Evolutionary conservation across 2,888 invertebrate genomes (phyloP).

Genomic region (Melanargia galathea): DNA sequence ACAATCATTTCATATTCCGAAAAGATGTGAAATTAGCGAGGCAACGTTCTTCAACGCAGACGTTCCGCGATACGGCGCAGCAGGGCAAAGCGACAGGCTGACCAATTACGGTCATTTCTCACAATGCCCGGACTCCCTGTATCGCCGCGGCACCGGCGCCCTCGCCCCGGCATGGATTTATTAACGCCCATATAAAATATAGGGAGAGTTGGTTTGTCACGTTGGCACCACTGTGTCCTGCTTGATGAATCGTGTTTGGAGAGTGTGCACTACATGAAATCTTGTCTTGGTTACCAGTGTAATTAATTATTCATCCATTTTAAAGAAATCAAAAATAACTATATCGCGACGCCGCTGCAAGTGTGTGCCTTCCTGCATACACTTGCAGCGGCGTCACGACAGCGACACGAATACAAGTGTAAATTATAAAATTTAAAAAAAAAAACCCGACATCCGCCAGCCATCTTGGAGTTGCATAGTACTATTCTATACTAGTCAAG

Average conservation of each 20-base stretch:
- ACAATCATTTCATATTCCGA: neutral
- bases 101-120: conserved; percentile 61
- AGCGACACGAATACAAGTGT: too few relatives aligned
- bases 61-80: conserved; percentile 41
- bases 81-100: conserved; percentile 53
- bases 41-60: conserved; percentile 27
- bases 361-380: too few relatives aligned
- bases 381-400: too few relatives aligned
- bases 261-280: neutral
- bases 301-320: too few relatives aligned
- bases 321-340: too few relatives aligned
- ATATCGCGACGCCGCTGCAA: too few relatives aligned
- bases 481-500: too few relatives aligned
- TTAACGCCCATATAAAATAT: conserved; percentile 32
- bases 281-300: too few relatives aligned
- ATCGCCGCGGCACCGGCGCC: conserved; percentile 47
- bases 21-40: neutral
- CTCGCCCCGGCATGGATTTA: conserved; percentile 30
- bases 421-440: too few relatives aligned
- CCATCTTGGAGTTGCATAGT: too few relatives aligned
- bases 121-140: conserved; percentile 49
- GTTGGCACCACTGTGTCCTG: neutral
- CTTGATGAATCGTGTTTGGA: neutral
- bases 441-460: too few relatives aligned
- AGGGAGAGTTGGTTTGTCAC: conserved; percentile 30